Evolutionary conservation across 1,140 invertebrate genomes (phyloP).

Genomic region (Physella acuta): DNA sequence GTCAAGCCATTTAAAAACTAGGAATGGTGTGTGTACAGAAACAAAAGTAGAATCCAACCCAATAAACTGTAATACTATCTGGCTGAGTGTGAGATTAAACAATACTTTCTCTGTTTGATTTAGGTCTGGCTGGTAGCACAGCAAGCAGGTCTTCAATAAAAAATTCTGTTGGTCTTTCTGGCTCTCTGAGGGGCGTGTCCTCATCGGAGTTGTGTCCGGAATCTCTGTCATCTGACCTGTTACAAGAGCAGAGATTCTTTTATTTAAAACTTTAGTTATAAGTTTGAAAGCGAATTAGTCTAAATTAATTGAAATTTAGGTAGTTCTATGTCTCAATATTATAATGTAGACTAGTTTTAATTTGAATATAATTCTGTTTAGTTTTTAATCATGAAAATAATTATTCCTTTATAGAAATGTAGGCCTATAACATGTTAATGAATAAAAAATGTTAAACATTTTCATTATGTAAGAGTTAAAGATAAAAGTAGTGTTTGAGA

Average conservation of each 20-base stretch:
- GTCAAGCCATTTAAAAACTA: no score
- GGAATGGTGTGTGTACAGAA: no score
- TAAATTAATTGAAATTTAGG: neutral
- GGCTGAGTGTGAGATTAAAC: no score
- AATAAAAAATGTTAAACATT: no score
- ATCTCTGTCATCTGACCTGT: constrained; percentile 32
- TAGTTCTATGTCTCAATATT: neutral
- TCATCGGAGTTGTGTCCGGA: constrained; percentile 40
- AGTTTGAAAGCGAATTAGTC: neutral
- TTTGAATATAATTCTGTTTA: neutral
- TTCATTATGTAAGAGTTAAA: no score
- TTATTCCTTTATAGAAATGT: no score
- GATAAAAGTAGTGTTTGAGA: no score
- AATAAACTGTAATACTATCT: no score
- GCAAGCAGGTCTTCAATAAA: constrained; percentile 19
- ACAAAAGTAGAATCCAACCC: no score
- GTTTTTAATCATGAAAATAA: neutral
- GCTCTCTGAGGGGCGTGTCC: constrained; percentile 3
- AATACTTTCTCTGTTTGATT: no score
- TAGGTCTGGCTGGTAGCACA: neutral
- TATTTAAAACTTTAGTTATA: neutral
- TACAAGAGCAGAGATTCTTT: neutral
- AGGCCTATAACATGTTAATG: no score
- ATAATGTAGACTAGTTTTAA: neutral
- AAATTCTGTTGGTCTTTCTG: constrained; percentile 20